Evolutionary conservation across 2,888 invertebrate species (phyloP).

Genomic region (Argyresthia albistria): DNA sequence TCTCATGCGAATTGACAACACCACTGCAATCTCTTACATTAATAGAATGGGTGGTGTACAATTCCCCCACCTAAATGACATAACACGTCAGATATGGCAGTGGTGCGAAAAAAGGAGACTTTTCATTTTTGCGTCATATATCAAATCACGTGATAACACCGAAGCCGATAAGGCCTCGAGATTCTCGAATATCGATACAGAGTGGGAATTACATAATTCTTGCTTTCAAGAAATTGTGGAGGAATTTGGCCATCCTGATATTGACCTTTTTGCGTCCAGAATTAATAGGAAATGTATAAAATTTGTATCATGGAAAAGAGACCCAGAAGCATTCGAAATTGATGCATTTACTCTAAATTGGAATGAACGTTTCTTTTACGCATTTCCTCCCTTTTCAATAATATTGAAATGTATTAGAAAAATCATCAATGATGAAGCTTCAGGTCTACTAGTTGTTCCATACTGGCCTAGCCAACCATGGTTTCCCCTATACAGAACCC

Average conservation of each 20-base stretch:
- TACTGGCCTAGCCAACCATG: not conserved
- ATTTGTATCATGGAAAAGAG: not conserved
- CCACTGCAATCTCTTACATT: too few relatives aligned
- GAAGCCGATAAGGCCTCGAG: not conserved
- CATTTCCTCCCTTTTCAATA: constrained; percentile 11
- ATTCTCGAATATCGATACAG: not conserved
- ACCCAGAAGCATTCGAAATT: not conserved
- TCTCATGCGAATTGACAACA: too few relatives aligned
- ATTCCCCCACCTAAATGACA: not conserved
- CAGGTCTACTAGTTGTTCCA: constrained; percentile 9
- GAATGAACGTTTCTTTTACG: constrained; percentile 8
- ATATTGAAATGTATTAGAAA: constrained; percentile 8
- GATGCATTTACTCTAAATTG: not conserved
- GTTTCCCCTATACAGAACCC: not conserved
- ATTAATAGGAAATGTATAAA: not conserved
- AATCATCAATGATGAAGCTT: constrained; percentile 9
- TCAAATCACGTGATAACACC: not conserved
- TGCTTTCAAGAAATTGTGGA: not conserved
- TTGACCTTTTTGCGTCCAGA: not conserved
- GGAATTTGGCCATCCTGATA: not conserved
- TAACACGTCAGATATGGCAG: not conserved
- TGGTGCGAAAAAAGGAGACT: not conserved
- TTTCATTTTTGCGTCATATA: not conserved
- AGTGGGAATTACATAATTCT: not conserved
- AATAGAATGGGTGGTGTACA: too few relatives aligned